Conservation (phyloP, 23 tunicate species). For the Halocynthia aurantium region DNA sequence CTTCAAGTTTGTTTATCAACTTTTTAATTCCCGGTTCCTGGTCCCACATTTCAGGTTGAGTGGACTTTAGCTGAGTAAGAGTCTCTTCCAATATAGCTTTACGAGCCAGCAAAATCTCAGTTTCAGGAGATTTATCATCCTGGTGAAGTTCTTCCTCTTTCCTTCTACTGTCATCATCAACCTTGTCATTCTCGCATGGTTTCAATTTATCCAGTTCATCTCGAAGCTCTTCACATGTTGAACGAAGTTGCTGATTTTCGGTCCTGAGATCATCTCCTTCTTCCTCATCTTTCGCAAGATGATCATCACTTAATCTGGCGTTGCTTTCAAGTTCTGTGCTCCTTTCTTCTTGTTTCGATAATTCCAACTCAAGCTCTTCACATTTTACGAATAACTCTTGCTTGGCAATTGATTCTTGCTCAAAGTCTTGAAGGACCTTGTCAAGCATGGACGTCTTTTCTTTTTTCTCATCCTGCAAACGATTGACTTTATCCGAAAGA, state of each 20-base stretch:
- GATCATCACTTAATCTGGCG: too few relatives aligned
- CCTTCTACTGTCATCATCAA: neutral
- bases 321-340: too few relatives aligned
- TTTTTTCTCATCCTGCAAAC: constrained; percentile 46
- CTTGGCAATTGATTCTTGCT: constrained; percentile 42
- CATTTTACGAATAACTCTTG: constrained; percentile 40
- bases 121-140: neutral
- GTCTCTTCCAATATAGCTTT: constrained; percentile 25
- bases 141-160: neutral
- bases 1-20: constrained; percentile 39
- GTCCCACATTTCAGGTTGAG: constrained; percentile 50
- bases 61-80: constrained; percentile 23
- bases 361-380: constrained; percentile 19
- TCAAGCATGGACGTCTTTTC: constrained; percentile 60
- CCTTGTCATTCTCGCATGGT: neutral
- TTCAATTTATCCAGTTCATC: constrained; percentile 5
- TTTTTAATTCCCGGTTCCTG: constrained; percentile 64
- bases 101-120: constrained; percentile 7
- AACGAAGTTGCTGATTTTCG: too few relatives aligned
- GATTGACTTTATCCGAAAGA: constrained; percentile 21
- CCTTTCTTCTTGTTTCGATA: neutral
- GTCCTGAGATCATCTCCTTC: too few relatives aligned
- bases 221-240: constrained; percentile 28
- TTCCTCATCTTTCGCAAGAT: too few relatives aligned
- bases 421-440: constrained; percentile 42